A percentile compares a stretch with the other conserved stretches of the same genome.
Evolutionary conservation across 1,140 invertebrate species (phyloP).

Genomic region (Lucilia sericata): DNA sequence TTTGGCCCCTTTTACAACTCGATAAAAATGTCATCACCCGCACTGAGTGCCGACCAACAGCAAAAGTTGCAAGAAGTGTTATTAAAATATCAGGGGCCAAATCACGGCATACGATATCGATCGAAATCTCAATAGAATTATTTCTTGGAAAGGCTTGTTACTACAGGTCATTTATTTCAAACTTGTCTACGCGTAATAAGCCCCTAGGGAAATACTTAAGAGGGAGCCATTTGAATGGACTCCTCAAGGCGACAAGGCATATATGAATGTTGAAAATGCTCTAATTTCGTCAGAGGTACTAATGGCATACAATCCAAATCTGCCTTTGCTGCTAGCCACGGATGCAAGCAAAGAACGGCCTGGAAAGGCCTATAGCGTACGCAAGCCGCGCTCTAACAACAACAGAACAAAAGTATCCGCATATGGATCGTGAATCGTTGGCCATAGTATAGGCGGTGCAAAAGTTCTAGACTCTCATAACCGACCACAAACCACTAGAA

Average conservation of each 20-base stretch:
- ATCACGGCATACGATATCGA: constrained; percentile 31
- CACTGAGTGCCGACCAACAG: neutral
- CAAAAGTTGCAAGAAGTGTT: neutral
- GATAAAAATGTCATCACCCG: neutral
- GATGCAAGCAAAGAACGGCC: constrained; percentile 52
- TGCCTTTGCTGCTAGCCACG: neutral
- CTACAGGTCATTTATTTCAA: constrained; percentile 37
- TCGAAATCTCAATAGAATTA: constrained; percentile 48
- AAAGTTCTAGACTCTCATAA: constrained; percentile 67
- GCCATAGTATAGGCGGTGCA: constrained; percentile 65
- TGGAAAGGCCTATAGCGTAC: constrained; percentile 53
- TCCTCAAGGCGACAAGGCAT: too few species aligned
- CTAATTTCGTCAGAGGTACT: neutral
- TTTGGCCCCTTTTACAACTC: neutral
- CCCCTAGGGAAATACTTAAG: constrained; percentile 35
- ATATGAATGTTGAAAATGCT: neutral
- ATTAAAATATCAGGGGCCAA: constrained; percentile 42
- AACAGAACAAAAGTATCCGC: constrained; percentile 52
- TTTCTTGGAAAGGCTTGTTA: constrained; percentile 32
- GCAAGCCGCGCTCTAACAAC: constrained; percentile 54
- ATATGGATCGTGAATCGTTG: constrained; percentile 69
- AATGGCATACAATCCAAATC: constrained; percentile 30
- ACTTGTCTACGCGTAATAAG: constrained; percentile 12
- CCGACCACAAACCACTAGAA: constrained; percentile 69
- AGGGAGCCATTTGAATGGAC: constrained; percentile 37